phyloP scores from a whole-genome alignment of 2,113 vertebrate genomes.

The Illadopsis cleaveri region DNA sequence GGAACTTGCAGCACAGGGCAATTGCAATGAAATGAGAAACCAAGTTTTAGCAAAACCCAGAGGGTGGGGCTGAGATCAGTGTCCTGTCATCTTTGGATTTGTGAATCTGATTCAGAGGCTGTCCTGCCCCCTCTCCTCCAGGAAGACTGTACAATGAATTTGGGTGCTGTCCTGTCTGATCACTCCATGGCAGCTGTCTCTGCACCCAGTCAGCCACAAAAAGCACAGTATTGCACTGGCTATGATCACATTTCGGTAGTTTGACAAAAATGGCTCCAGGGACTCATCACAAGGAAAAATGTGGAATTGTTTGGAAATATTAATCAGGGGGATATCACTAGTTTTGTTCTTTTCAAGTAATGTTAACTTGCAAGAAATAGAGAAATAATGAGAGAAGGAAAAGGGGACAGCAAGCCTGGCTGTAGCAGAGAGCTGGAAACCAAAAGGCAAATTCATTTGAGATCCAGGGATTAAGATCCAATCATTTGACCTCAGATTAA shows the following conservation, averaged over 20 bases:
- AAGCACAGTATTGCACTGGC: background rate
- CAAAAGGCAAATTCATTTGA: background rate
- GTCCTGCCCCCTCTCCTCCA: background rate
- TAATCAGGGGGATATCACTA: background rate
- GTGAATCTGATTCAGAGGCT: background rate
- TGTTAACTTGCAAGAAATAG: background rate
- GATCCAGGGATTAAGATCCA: conserved; percentile 25
- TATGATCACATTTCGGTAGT: background rate
- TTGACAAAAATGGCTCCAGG: background rate
- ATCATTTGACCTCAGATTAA: conserved; percentile 35
- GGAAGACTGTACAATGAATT: background rate
- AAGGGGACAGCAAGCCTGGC: background rate
- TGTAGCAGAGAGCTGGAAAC: background rate
- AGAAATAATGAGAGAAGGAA: background rate
- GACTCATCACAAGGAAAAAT: background rate
- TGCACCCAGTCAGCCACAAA: background rate
- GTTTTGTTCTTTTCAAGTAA: background rate
- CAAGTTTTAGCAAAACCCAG: background rate
- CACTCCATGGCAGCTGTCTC: background rate
- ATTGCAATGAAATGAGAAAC: background rate
- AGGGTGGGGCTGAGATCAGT: background rate
- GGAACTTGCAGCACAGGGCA: background rate
- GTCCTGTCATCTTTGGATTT: background rate
- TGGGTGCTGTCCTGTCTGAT: background rate
- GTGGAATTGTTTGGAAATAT: background rate